phyloP scores from a whole-genome alignment of 2,888 invertebrate species.

The Amphipoea lucens region DNA sequence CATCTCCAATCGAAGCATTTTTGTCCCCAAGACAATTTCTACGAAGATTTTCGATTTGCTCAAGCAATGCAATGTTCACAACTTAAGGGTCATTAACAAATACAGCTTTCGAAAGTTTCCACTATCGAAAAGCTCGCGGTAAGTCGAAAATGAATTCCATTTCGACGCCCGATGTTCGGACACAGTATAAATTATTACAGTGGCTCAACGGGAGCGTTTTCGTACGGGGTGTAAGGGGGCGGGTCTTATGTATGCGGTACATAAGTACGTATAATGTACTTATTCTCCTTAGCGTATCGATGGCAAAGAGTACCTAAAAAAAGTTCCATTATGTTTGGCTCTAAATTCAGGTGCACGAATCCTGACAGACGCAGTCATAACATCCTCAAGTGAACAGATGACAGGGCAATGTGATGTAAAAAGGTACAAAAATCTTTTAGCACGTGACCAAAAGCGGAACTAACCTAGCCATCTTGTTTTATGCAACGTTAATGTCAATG shows the following conservation, averaged over 20 bases:
- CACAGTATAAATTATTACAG: background rate
- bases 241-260: background rate
- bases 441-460: background rate
- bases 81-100: conserved; percentile 51
- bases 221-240: background rate
- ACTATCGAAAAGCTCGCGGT: conserved; percentile 56
- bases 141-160: conserved; percentile 69
- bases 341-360: background rate
- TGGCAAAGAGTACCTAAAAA: background rate
- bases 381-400: background rate
- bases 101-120: conserved; percentile 49
- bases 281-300: background rate
- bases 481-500: background rate
- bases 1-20: conserved; percentile 16
- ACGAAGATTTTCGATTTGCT: conserved; percentile 37
- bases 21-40: conserved; percentile 1
- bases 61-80: conserved; percentile 6
- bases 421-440: background rate
- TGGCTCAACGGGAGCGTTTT: conserved; percentile 2
- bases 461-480: background rate
- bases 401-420: background rate
- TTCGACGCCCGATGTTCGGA: conserved; percentile 61
- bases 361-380: background rate
- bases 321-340: background rate
- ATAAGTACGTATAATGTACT: background rate